phyloP scores from a whole-genome alignment of 2,797 vertebrate genomes.

The Sorex maritimensis region DNA sequence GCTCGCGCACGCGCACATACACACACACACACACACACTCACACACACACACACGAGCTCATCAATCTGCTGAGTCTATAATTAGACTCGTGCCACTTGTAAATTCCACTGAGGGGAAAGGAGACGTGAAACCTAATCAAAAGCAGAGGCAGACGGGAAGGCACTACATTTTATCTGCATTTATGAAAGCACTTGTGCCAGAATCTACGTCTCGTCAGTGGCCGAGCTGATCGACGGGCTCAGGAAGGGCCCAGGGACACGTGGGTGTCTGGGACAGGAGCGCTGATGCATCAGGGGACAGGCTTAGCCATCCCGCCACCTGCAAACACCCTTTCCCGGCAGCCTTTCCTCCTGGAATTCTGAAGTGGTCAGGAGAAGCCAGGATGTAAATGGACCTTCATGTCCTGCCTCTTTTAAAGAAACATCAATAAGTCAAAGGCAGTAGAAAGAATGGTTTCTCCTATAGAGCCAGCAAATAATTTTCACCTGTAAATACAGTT shows the following conservation, averaged over 20 bases:
- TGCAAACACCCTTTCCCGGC: background rate
- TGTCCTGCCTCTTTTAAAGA: conserved; percentile 56
- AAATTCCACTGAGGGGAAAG: background rate
- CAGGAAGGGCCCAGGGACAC: background rate
- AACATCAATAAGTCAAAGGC: conserved; percentile 74
- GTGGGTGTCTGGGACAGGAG: fast-evolving
- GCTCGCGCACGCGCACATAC: fast-evolving
- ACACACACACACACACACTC: background rate
- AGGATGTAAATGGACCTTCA: background rate
- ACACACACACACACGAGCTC: background rate
- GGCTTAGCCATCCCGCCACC: background rate
- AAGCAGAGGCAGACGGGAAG: background rate
- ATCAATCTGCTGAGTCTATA: background rate
- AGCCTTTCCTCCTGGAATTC: background rate
- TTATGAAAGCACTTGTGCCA: background rate
- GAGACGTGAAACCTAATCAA: background rate
- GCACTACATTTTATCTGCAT: background rate
- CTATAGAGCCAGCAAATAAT: conserved; percentile 27
- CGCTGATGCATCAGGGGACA: background rate
- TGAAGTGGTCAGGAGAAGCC: background rate
- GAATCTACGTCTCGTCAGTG: background rate
- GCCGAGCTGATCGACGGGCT: fast-evolving
- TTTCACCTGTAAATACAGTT: conserved; percentile 65
- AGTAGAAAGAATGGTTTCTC: conserved; percentile 29
- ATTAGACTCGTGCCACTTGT: background rate